phyloP scores from a whole-genome alignment of 37 sponge, comb jelly and placozoan genomes.

The Crambe crambe region DNA sequence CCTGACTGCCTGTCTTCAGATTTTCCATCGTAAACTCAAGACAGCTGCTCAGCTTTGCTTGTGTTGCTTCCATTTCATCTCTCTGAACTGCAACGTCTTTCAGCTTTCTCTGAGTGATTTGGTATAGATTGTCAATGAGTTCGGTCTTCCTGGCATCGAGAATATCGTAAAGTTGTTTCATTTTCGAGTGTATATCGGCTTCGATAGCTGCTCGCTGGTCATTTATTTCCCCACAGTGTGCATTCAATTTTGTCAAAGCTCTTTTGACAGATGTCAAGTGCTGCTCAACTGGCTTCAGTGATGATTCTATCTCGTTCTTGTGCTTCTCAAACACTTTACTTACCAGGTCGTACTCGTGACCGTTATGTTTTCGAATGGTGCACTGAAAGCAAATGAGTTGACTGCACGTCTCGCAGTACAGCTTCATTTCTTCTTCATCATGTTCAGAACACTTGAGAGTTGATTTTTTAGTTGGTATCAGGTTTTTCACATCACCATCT shows the following conservation, averaged over 20 bases:
- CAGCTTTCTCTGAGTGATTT: conserved; percentile 5
- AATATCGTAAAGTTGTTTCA: conserved; percentile 12
- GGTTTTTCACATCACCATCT: neutral
- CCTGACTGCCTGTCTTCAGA: neutral
- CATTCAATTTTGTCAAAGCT: conserved; percentile 12
- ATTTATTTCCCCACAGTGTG: conserved; percentile 4
- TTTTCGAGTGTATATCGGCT: neutral
- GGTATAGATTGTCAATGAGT: neutral
- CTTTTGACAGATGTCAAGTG: neutral
- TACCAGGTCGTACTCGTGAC: too few relatives aligned
- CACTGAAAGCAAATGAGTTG: conserved; percentile 7
- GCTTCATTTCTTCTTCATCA: neutral
- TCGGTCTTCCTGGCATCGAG: conserved; percentile 5
- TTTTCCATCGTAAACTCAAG: neutral
- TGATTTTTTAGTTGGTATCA: neutral
- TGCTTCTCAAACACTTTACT: too few relatives aligned
- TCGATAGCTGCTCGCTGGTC: conserved; percentile 19
- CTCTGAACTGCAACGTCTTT: neutral
- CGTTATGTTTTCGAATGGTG: too few relatives aligned
- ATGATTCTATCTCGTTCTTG: conserved; percentile 9
- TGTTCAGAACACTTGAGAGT: neutral
- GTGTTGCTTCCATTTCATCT: neutral
- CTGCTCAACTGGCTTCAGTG: too few relatives aligned
- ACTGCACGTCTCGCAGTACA: conserved; percentile 6
- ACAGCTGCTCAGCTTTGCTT: neutral